phyloP scores from a whole-genome alignment of 2,888 invertebrate genomes.

The Meliscaeva auricollis region DNA sequence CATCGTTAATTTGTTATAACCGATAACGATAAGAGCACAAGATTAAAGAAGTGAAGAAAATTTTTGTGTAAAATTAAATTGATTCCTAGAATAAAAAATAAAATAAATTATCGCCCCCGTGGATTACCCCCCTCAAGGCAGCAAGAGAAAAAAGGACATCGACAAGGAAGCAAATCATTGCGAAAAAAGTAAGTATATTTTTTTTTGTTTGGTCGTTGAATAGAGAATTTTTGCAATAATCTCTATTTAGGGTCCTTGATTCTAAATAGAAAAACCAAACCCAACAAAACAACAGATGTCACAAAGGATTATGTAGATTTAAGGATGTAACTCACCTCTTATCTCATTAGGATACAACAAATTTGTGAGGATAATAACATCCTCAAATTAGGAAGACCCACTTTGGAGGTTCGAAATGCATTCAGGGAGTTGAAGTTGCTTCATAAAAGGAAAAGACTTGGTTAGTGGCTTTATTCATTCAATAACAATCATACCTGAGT shows the following conservation, averaged over 20 bases:
- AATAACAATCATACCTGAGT: too few relatives aligned
- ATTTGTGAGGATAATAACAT: too few relatives aligned
- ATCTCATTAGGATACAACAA: too few relatives aligned
- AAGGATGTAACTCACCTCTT: too few relatives aligned
- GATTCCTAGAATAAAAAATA: neutral
- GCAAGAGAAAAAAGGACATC: constrained; percentile 30
- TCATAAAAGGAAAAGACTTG: too few relatives aligned
- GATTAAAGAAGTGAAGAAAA: neutral
- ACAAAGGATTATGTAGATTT: constrained; percentile 4
- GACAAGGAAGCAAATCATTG: constrained; percentile 31
- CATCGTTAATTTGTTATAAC: constrained; percentile 33
- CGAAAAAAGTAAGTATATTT: constrained; percentile 36
- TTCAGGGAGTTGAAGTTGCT: too few relatives aligned
- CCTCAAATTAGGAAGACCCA: too few relatives aligned
- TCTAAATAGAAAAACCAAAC: neutral
- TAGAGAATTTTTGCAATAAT: neutral
- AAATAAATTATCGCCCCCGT: constrained; percentile 24
- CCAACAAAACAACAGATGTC: constrained; percentile 52
- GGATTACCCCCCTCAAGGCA: constrained; percentile 60
- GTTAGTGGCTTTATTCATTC: too few relatives aligned
- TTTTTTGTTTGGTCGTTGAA: neutral
- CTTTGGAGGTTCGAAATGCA: too few relatives aligned
- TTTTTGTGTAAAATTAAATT: constrained; percentile 39
- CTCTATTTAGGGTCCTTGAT: neutral
- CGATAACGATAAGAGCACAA: neutral